Conservation (phyloP, 1,140 invertebrate genomes). For the Drosophila takahashii region DNA sequence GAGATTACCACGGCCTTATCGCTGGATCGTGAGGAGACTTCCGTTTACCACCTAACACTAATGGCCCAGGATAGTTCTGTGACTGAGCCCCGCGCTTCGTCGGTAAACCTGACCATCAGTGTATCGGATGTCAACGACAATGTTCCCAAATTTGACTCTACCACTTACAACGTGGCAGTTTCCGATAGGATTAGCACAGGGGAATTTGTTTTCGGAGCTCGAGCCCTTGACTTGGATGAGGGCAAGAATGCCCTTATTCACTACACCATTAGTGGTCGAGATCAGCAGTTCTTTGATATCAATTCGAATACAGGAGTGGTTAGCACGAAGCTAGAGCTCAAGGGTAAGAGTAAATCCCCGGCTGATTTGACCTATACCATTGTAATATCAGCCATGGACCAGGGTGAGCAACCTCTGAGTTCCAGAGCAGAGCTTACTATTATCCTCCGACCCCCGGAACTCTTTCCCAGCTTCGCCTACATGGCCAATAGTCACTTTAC, state of each 20-base stretch:
- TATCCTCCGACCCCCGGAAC: slow-evolving; percentile 88
- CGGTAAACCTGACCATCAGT: slow-evolving; percentile 92
- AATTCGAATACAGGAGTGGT: slow-evolving; percentile 93
- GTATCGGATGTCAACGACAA: slow-evolving; percentile 96
- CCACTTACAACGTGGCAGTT: slow-evolving; percentile 90
- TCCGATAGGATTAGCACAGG: slow-evolving; percentile 91
- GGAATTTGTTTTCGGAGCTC: slow-evolving; percentile 95
- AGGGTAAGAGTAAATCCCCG: slow-evolving; percentile 37
- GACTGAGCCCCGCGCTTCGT: slow-evolving; percentile 91
- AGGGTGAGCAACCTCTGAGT: slow-evolving; percentile 87
- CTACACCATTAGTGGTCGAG: slow-evolving; percentile 91
- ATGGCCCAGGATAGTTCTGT: slow-evolving; percentile 94
- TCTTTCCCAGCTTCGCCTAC: slow-evolving; percentile 91
- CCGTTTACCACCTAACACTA: slow-evolving; percentile 91
- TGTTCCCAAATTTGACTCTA: slow-evolving; percentile 90
- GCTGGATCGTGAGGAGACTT: slow-evolving; percentile 92
- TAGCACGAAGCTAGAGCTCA: slow-evolving; percentile 87
- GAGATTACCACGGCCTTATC: slow-evolving; percentile 89
- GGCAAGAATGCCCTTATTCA: slow-evolving; percentile 91
- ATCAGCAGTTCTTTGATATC: slow-evolving; percentile 91
- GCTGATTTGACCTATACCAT: slow-evolving; percentile 88
- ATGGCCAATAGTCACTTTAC: slow-evolving; percentile 90
- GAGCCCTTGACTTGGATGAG: slow-evolving; percentile 92
- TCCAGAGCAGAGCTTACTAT: slow-evolving; percentile 89
- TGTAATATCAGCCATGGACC: slow-evolving; percentile 90